Base-by-base conservation (phyloP, 2,888 invertebrate species). In the Gastrophysa polygoni region DNA sequence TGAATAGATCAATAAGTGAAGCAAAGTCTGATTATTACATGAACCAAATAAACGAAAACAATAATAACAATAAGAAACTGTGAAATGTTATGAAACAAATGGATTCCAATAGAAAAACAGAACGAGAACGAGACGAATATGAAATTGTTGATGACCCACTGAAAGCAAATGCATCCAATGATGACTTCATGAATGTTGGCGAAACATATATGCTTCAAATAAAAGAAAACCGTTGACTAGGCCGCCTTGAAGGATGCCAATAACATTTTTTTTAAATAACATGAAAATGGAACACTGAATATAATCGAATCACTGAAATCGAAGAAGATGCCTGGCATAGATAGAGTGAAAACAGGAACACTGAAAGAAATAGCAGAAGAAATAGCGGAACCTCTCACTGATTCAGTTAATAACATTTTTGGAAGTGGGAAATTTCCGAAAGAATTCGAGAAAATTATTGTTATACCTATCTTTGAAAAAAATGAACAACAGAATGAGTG, bases 1-100 rank as follows among this genome's bases (percentile, higher is more conserved):
- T 48, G 11, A 48, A 48, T 48, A 48, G 48, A 20, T 20, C 20
- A 21, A 48, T 48, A 48, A 48, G 48, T 20, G 20, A 21, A n/a
- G 48, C 48, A 20, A 48, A 48, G 48, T 20, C 48, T 20, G 20
- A 21, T 48, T 48, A 20, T 48, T 48, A 48, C 11, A 20, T 24
- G 5, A 48, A 20, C 20, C 48, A 48, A 24, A 48, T 48, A 20
- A 20, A 48, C 4, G 8, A 28, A 28, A 4, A 28, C 28, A 28
- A 28, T 6, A 28, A 28, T 28, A 28, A 28, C 28, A 18, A 21
- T 48, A 48, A 48, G 20, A 18, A 48, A 21, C 21, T 48, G 7
- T 48, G 48, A 20, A 48, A 48, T 48, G 21, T 48, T 7, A 21
- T 48, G 20, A 48, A 48, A 48, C 48, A 48, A 48, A 48, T 48